phyloP scores from a whole-genome alignment of 2,113 vertebrate genomes.

The Nicator chloris region DNA sequence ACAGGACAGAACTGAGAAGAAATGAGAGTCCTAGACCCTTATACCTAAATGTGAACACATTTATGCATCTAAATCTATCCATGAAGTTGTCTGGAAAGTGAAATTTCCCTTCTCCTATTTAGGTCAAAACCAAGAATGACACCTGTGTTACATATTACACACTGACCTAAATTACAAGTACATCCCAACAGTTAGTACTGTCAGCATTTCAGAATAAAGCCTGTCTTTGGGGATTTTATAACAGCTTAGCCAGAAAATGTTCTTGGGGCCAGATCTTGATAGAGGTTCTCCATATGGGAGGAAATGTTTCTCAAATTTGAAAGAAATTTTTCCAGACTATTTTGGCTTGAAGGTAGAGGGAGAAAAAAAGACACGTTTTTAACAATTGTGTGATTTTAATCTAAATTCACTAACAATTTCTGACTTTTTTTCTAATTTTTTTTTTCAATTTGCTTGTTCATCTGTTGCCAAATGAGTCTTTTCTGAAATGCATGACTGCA shows the following conservation, averaged over 20 bases:
- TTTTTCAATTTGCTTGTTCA: neutral
- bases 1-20: neutral
- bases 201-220: conserved; percentile 39
- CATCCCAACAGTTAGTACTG: conserved; percentile 3
- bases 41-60: neutral
- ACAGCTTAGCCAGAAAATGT: conserved; percentile 10
- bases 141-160: conserved; percentile 51
- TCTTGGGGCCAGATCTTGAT: conserved; percentile 38
- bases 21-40: neutral
- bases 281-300: conserved; percentile 48
- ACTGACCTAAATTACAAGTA: conserved; percentile 41
- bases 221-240: conserved; percentile 25
- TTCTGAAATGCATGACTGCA: neutral
- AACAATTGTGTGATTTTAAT: neutral
- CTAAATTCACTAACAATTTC: neutral
- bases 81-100: neutral
- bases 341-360: neutral
- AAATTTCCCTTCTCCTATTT: neutral
- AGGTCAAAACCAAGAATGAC: conserved; percentile 39
- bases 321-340: conserved; percentile 32
- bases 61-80: neutral
- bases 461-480: neutral
- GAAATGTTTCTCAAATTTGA: conserved; percentile 53
- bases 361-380: neutral
- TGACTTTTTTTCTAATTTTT: neutral